phyloP scores from a whole-genome alignment of 2,113 vertebrate species.

The Geococcyx californianus region DNA sequence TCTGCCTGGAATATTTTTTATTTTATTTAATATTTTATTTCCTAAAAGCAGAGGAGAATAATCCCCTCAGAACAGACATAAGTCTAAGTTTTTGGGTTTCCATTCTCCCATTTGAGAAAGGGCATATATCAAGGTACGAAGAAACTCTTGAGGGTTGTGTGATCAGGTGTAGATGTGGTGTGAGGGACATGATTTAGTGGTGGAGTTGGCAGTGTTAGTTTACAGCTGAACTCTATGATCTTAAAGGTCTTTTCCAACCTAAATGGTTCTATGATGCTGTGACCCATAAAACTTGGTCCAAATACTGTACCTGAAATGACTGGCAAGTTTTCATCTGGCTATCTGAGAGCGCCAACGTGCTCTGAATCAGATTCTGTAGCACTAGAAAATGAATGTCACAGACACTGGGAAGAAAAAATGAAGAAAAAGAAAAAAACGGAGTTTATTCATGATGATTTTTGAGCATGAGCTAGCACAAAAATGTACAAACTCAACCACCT shows the following conservation, averaged over 20 bases:
- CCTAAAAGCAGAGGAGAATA: not conserved
- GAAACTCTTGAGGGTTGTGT: not conserved
- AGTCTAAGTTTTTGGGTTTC: not conserved
- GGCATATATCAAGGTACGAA: not conserved
- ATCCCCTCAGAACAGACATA: not conserved
- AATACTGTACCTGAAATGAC: conserved; percentile 86
- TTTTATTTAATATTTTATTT: no score
- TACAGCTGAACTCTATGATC: not conserved
- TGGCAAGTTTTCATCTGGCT: conserved; percentile 88
- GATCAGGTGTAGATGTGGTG: not conserved
- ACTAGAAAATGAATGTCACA: conserved; percentile 90
- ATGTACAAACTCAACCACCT: not conserved
- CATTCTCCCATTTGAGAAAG: not conserved
- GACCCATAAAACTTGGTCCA: not conserved
- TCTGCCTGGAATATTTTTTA: not conserved
- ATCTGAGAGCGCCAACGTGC: conserved; percentile 91
- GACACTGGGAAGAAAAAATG: conserved; percentile 73
- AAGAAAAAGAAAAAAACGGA: no score
- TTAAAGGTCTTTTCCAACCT: not conserved
- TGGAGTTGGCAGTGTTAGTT: not conserved
- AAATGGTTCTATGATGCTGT: not conserved
- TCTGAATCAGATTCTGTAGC: conserved; percentile 93
- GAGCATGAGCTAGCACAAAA: not conserved
- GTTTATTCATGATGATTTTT: not conserved
- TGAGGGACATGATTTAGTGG: not conserved